Conservation (phyloP, 23 tunicate genomes). For the Clavelina lepadiformis region DNA sequence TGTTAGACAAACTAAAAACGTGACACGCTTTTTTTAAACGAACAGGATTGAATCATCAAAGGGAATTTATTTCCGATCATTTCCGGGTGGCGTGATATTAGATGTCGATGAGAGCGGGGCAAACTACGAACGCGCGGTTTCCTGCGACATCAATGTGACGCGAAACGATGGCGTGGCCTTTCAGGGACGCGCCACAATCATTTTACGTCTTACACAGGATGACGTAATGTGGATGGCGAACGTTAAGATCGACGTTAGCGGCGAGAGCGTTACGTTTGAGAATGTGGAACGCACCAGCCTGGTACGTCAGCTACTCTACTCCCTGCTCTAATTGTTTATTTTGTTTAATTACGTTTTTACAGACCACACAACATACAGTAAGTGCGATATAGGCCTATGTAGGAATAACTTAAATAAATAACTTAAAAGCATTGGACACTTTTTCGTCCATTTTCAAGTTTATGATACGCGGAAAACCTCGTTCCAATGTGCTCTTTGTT, state of each 20-base stretch:
- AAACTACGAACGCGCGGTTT: conserved; percentile 9
- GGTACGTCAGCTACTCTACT: conserved; percentile 8
- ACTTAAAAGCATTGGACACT: too few species aligned
- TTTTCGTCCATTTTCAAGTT: too few species aligned
- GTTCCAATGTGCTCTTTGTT: too few species aligned
- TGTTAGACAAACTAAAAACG: too few species aligned
- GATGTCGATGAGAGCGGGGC: conserved; percentile 16
- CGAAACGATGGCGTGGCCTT: conserved; percentile 36
- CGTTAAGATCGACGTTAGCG: conserved; percentile 10
- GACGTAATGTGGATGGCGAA: conserved; percentile 34
- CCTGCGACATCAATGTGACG: conserved; percentile 21
- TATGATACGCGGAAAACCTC: too few species aligned
- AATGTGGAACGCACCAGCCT: conserved; percentile 9
- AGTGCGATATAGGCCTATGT: too few species aligned
- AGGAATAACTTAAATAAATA: too few species aligned
- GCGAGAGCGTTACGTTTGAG: conserved; percentile 19
- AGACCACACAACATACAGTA: too few species aligned
- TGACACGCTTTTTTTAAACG: too few species aligned
- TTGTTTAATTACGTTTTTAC: too few species aligned
- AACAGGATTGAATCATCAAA: conserved; percentile 14
- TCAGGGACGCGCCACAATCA: conserved; percentile 17
- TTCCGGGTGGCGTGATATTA: too few species aligned
- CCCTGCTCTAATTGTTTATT: too few species aligned
- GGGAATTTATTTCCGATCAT: conserved; percentile 28
- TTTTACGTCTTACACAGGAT: conserved; percentile 16